Conservation (phyloP, 2,797 vertebrate species). For the Pseudochirops cupreus region DNA sequence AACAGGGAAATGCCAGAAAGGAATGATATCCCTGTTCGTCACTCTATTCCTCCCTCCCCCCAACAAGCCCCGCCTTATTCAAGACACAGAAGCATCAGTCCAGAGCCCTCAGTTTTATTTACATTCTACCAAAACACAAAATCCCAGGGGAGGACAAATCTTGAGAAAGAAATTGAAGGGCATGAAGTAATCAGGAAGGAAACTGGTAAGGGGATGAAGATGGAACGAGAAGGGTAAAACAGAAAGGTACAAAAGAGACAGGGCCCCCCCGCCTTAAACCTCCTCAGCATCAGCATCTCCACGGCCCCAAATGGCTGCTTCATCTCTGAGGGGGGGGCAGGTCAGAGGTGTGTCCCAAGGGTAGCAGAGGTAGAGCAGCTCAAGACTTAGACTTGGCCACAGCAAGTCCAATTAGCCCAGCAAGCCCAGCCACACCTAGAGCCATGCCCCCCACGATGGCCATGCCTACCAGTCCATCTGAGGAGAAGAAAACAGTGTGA, state of each 20-base stretch:
- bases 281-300: not conserved
- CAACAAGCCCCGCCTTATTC: not conserved
- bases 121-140: constrained; percentile 62
- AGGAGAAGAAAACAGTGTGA: constrained; percentile 57
- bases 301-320: not conserved
- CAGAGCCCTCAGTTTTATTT: constrained; percentile 70
- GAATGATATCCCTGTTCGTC: not conserved
- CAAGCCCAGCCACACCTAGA: constrained; percentile 91
- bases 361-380: constrained; percentile 60
- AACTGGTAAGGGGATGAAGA: not conserved
- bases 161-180: not conserved
- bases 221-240: not conserved
- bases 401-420: constrained; percentile 93
- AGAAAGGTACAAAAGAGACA: not conserved
- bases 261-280: not conserved
- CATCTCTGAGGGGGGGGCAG: not conserved
- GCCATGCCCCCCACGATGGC: constrained; percentile 95
- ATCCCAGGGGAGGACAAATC: constrained; percentile 7
- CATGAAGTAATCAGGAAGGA: not conserved
- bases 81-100: constrained; percentile 29
- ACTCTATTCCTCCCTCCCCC: not conserved
- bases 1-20: not conserved
- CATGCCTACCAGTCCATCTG: constrained; percentile 95
- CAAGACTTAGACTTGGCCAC: constrained; percentile 93
- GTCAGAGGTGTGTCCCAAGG: not conserved